Evolutionary conservation across 2,113 vertebrate species (phyloP), one percentile per base, ranked within the genome.

Genomic region (Carassius gibelio): DNA sequence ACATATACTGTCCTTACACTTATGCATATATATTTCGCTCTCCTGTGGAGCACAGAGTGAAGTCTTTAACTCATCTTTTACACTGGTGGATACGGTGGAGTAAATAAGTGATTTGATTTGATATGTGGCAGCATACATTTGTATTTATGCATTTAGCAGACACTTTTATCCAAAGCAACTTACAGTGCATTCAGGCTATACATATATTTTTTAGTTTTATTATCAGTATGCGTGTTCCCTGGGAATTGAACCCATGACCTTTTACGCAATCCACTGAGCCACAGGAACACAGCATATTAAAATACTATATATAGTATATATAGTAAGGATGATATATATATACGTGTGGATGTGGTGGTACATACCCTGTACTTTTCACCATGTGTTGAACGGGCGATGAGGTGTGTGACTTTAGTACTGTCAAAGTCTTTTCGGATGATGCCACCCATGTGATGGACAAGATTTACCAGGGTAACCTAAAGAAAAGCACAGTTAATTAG

Each of bases 361-460:
- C 97, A 81, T 89, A 99, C 98, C 96, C 96, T 96, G 92, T 97
- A 99, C 91, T 99, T 99, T 92, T 98, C 98, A 88, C 98, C 97
- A 64, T 97, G 96, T 19, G 97, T 99, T 66, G 96, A 98, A 91
- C 96, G 95, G 23, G 98, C 97, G 62, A 99, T 95, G 85, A 99
- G 95, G 91, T 99, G 98, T 71, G 97, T 98, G 83, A 99, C 96
- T 94, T 99, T 99, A 38, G 97, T 95, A 89, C 96, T 97, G 57
- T 82, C 81, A 42, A 98, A 99, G 88, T 99, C 98, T 89, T 95
- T 98, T 57, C 98, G 95, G 90, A 97, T 99, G 88, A 95, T 95
- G 76, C 98, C 98, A 68, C 98, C 98, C 98, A 99, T 99, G 87
- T 99, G 96, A 95, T 99, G 98, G 82, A 97, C 98, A 88, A 99